Base-by-base conservation (phyloP, 2,888 invertebrate species). In the Melipona beecheii region DNA sequence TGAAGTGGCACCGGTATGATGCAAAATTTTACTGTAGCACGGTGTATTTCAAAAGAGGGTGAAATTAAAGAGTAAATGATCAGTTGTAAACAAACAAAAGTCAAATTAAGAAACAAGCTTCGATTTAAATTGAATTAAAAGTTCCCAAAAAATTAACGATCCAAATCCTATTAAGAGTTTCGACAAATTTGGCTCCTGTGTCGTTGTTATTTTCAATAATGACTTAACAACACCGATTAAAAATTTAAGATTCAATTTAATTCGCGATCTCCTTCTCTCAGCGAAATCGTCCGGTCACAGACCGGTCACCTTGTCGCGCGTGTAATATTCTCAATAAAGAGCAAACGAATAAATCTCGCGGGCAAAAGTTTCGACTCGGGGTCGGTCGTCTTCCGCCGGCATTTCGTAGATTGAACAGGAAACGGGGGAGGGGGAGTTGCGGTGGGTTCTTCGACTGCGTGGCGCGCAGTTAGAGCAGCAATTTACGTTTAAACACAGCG, bases 401-500 rank as follows among this genome's bases (percentile, higher is more conserved):
- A 31, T 77, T 27, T 56, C 43, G 49, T 54, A 54, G 74, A 68
- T 78, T 50, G 58, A 76, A 75, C 43, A 31, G 58, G 64, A 78
- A 65, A 65, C 36, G 19, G 2, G 3, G 43, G 9, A 1, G 43
- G 9, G 0, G 43, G 1, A 71, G 50, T 54, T 74, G 64, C 65
- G 65, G 56, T 49, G 52, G 43, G 75, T 78, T 74, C 84, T 74
- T 81, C 74, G 79, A 72, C 73, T 83, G 43, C 43, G 49, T 24
- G 68, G 73, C 68, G 84, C 82, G 31, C 62, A 87, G 87, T 90
- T 90, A 80, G 88, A 90, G 87, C 86, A 87, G 92, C 91, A 91
- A 93, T 93, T 92, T 92, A 90, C 92, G 92, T 91, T 93, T 92
- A 92, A 93, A 92, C 92, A 92, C 92, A 92, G 90, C 89, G 88